These are phyloP conservation scores for Aleadryas rufinucha DNA, from an alignment of 2,113 vertebrate genomes.

Conservation along the genomic window DNA sequence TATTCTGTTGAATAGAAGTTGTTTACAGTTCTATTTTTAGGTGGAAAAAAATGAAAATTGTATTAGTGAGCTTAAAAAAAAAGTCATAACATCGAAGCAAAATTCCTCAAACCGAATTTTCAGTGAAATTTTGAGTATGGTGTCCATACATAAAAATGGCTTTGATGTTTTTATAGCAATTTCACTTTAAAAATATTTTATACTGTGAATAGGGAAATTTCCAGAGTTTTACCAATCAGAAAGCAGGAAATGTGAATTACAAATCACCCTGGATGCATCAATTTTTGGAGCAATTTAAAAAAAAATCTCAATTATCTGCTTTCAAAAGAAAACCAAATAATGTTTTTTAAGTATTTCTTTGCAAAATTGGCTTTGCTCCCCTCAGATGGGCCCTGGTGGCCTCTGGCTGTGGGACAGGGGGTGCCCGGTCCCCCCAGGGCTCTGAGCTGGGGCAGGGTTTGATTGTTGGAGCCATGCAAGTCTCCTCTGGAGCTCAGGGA, in stretches of 20 bases:
- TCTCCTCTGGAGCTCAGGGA: background rate
- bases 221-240: background rate
- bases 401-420: background rate
- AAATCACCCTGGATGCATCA: background rate
- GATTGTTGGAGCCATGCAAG: fast-evolving
- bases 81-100: background rate
- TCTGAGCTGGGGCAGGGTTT: background rate
- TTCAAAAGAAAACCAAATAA: background rate
- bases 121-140: background rate
- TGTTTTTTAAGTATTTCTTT: too few species aligned
- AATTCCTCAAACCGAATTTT: background rate
- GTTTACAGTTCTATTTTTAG: background rate
- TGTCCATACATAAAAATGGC: background rate
- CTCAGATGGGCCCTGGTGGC: fast-evolving
- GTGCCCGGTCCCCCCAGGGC: background rate
- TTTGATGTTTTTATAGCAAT: background rate
- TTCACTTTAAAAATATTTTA: background rate
- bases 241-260: background rate
- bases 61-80: background rate
- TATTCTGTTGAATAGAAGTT: background rate
- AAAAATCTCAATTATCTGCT: too few species aligned
- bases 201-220: background rate
- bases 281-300: too few species aligned
- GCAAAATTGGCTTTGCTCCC: background rate
- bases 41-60: background rate